phyloP scores from a whole-genome alignment of 2,113 vertebrate species.

The Talpa occidentalis region DNA sequence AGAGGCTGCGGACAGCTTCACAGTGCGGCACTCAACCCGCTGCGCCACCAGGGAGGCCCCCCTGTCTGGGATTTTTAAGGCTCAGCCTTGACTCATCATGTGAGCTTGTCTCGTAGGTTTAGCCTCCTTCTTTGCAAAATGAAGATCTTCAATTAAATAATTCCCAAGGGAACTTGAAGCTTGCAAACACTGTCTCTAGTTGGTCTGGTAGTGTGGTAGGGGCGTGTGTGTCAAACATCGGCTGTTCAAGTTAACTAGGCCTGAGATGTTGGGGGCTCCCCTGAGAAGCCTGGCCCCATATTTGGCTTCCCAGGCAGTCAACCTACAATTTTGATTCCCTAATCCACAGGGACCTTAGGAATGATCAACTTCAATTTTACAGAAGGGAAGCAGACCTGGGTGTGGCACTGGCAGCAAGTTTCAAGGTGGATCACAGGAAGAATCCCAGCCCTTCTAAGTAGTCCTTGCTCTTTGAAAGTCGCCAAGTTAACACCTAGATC shows the following conservation, averaged over 20 bases:
- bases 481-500: neutral
- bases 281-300: neutral
- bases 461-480: neutral
- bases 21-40: no score
- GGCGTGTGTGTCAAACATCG: neutral
- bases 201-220: neutral
- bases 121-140: constrained; percentile 46
- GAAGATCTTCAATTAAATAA: constrained; percentile 25
- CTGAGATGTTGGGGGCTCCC: neutral
- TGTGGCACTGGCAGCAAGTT: neutral
- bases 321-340: neutral
- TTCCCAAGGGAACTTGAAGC: constrained; percentile 19
- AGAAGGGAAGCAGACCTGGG: neutral
- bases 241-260: neutral
- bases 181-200: neutral
- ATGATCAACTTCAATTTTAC: neutral
- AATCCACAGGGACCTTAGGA: constrained; percentile 27
- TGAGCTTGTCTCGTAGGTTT: constrained; percentile 11
- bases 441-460: neutral
- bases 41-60: no score
- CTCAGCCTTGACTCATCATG: neutral
- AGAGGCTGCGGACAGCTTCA: no score
- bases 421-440: constrained; percentile 1
- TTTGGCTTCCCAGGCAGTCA: constrained; percentile 9
- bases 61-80: constrained; percentile 52